Evolutionary conservation across 2,113 vertebrate species (phyloP), one percentile per base, ranked within the genome.

Genomic region (Proterorhinus semilunaris): DNA sequence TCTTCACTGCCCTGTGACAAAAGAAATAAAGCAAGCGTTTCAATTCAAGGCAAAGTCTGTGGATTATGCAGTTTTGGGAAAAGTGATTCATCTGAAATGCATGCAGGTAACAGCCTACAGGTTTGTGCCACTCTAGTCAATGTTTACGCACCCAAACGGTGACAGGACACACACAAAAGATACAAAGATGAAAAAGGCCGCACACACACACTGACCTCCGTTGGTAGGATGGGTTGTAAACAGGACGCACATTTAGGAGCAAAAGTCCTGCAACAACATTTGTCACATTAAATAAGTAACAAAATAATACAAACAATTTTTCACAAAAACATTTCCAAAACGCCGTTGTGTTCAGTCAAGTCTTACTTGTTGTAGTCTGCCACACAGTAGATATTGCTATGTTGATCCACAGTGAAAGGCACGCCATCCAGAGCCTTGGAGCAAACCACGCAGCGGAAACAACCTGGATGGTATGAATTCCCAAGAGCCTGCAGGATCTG

Each of bases 381-480:
- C 9, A 96, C 95, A n/a, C 95, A 96, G 91, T 95, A 96, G 86
- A 96, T 92, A 74, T 94, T 93, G 90, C 95, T 94, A 85, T 93
- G 91, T 66, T 95, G 94, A 91, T 96, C 95, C 81, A 96, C 95
- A 0, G 95, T 96, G 86, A 96, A 96, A 9, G 94, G 94, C 7
- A 96, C 92, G 6, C 95, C 95, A 1, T 95, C 95, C 79, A 96
- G 89, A 45, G 93, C 92, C 84, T 94, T 95, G 69, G 94, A 92
- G 80, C 95, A 96, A n/a, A 94, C 91, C 17, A 94, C 91, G 10
- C 94, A 96, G n/a, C 95, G 92, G 87, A 96, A 96, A 83, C 95
- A 96, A 78, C 94, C 92, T 0, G 95, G 95, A 58, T 96, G 95
- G 79, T 95, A 96, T 17, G 94, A 94, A 87, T 95, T 95, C 51